A percentile compares a stretch with the other conserved stretches of the same genome.
phyloP scores from a whole-genome alignment of 2,888 invertebrate genomes.

The Campoplex capitator region DNA sequence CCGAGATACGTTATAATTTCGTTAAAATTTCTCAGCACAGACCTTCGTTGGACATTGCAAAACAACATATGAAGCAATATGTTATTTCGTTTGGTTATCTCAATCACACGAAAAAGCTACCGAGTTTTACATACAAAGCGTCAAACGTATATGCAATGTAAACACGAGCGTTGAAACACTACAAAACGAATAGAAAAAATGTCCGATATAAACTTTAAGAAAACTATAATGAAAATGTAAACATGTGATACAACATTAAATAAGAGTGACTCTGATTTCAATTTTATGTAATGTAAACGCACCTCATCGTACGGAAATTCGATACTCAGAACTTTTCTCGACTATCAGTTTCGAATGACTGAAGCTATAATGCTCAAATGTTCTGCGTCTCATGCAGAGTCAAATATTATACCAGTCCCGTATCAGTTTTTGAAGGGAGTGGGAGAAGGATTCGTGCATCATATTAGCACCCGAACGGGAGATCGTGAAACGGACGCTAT shows the following conservation, averaged over 20 bases:
- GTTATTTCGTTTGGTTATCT: conserved; percentile 7
- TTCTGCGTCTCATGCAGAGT: neutral
- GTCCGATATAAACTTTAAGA: neutral
- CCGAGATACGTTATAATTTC: neutral
- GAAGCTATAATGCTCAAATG: conserved; percentile 1
- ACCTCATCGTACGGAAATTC: conserved; percentile 53
- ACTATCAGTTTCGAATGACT: conserved; percentile 56
- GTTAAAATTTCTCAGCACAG: neutral
- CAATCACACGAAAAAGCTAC: neutral
- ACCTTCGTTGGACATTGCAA: neutral
- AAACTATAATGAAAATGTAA: neutral
- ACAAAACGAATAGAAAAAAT: neutral
- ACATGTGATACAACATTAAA: neutral
- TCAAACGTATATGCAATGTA: neutral
- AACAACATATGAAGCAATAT: neutral
- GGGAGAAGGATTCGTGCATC: neutral
- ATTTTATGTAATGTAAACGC: conserved; percentile 13
- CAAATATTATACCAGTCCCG: conserved; percentile 30
- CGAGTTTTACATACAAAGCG: neutral
- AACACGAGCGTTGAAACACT: neutral
- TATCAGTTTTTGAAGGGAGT: conserved; percentile 14
- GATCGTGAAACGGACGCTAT: neutral
- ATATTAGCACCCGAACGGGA: neutral
- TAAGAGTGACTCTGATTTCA: neutral
- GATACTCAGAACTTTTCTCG: conserved; percentile 44